Percentiles rank a stretch among this genome's conserved stretches.
These are phyloP conservation scores for Plecotus auritus DNA, from an alignment of 2,113 vertebrate species.

Conservation along the genomic window DNA sequence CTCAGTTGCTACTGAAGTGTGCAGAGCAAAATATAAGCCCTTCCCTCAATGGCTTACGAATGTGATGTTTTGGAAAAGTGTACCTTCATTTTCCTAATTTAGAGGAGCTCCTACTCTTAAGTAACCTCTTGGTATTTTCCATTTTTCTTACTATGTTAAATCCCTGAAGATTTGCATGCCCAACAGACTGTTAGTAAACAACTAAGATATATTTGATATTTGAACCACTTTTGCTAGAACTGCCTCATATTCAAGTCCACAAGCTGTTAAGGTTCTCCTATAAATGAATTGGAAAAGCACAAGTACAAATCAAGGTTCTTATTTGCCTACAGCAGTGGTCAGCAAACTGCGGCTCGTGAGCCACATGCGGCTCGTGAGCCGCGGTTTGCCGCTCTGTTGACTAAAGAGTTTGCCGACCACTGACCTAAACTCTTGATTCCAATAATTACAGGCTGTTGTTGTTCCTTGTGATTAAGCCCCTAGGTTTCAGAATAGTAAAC, in stretches of 20 bases:
- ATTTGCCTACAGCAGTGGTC: not conserved
- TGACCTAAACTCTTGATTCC: too few relatives aligned
- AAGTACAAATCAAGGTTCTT: not conserved
- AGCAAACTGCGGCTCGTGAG: too few relatives aligned
- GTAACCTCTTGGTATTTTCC: not conserved
- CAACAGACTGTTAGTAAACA: not conserved
- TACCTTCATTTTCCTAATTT: not conserved
- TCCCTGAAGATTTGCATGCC: not conserved
- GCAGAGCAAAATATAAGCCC: not conserved
- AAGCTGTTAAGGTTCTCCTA: not conserved
- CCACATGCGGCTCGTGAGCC: too few relatives aligned
- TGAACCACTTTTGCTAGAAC: not conserved
- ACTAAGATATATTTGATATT: not conserved
- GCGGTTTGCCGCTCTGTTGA: too few relatives aligned
- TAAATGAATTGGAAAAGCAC: not conserved
- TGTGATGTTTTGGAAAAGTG: not conserved
- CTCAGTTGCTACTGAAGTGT: not conserved
- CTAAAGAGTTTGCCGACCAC: too few relatives aligned
- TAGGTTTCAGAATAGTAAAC: not conserved
- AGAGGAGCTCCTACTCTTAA: not conserved
- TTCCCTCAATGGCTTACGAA: not conserved
- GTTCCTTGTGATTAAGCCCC: too few relatives aligned
- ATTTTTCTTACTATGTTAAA: not conserved
- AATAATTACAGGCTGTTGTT: too few relatives aligned
- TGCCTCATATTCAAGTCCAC: not conserved